Percentiles rank a stretch among this genome's conserved stretches.
Evolutionary conservation across 1,140 invertebrate genomes (phyloP).

Genomic region (Leptinotarsa defecta): DNA sequence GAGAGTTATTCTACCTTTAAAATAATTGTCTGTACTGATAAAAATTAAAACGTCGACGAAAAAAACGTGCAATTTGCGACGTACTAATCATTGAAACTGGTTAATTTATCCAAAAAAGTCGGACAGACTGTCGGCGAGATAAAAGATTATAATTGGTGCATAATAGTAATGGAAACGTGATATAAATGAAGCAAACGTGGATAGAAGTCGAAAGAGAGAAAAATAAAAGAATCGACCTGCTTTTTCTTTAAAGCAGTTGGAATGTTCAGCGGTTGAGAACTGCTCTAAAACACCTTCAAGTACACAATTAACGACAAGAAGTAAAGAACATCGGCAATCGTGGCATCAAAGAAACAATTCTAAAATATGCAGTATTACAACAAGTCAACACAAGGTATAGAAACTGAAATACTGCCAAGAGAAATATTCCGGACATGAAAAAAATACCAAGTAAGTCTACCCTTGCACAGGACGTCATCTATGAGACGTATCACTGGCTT

Average conservation of each 20-base stretch:
- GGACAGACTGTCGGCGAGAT: constrained; percentile 7
- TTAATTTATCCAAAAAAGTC: neutral
- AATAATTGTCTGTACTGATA: constrained; percentile 19
- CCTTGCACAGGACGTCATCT: too few species aligned
- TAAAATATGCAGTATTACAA: too few species aligned
- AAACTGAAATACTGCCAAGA: too few species aligned
- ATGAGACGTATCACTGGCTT: too few species aligned
- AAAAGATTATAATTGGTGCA: constrained; percentile 15
- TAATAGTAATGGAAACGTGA: constrained; percentile 16
- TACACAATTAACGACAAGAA: too few species aligned
- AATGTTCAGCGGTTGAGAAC: constrained; percentile 6
- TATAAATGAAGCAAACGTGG: constrained; percentile 8
- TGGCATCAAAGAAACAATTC: too few species aligned
- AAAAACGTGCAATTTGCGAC: constrained; percentile 11
- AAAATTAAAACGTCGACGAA: constrained; percentile 10
- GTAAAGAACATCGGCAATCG: too few species aligned
- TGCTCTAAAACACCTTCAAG: neutral
- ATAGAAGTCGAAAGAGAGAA: neutral
- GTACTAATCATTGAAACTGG: constrained; percentile 19
- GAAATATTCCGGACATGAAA: too few species aligned
- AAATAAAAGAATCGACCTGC: neutral
- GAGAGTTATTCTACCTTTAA: constrained; percentile 18
- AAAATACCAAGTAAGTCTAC: too few species aligned
- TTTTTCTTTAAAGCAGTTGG: neutral
- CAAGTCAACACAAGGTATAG: too few species aligned